Percentiles rank a stretch among this genome's conserved stretches.
phyloP scores from a whole-genome alignment of 1,140 invertebrate species.

The Drosophila littoralis region DNA sequence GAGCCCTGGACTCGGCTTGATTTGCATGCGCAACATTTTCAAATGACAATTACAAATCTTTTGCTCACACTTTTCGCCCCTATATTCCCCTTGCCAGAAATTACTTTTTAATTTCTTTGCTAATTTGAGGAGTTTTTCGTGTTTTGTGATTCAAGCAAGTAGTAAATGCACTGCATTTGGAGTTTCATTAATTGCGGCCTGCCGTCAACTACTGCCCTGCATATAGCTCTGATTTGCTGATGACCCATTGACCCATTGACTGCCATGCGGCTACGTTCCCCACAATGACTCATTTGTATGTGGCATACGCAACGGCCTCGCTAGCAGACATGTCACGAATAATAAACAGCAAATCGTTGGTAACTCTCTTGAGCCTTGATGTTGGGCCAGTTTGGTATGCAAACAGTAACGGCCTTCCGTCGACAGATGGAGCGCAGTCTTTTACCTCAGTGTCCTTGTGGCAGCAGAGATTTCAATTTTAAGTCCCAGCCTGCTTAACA shows the following conservation, averaged over 20 bases:
- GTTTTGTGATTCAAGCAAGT: conserved; percentile 3
- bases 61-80: conserved; percentile 17
- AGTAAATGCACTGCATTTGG: conserved; percentile 6
- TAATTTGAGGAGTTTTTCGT: conserved; percentile 61
- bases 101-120: conserved; percentile 78
- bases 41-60: conserved; percentile 70
- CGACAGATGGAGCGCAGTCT: conserved; percentile 17
- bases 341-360: conserved; percentile 58
- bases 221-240: conserved; percentile 22
- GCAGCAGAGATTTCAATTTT: conserved; percentile 71
- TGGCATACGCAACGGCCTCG: conserved; percentile 66
- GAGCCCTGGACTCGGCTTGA: conserved; percentile 25
- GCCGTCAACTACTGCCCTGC: not conserved
- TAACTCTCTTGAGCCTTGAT: conserved; percentile 26
- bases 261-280: conserved; percentile 46
- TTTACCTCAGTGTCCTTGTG: conserved; percentile 40
- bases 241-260: conserved; percentile 76
- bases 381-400: conserved; percentile 63
- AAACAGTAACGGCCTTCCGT: conserved; percentile 50
- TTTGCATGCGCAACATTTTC: conserved; percentile 70
- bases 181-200: not conserved
- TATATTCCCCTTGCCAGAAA: conserved; percentile 44
- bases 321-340: conserved; percentile 62
- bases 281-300: conserved; percentile 78
- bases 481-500: conserved; percentile 1